phyloP scores from a whole-genome alignment of 2,113 vertebrate species.

The Octodon degus region DNA sequence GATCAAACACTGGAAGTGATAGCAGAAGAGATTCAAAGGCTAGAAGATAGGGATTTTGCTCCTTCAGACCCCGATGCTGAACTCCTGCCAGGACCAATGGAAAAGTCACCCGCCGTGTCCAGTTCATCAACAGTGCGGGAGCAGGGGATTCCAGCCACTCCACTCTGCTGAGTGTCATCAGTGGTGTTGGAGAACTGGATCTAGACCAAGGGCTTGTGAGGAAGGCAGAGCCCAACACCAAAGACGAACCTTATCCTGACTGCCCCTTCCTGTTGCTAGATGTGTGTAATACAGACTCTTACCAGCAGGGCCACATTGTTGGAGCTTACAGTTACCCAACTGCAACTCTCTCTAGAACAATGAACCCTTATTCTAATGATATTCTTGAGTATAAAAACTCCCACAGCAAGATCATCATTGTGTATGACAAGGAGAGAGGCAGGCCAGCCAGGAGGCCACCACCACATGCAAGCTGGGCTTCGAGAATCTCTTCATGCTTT shows the following conservation, averaged over 20 bases:
- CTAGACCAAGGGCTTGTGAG: constrained; percentile 85
- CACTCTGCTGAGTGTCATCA: constrained; percentile 94
- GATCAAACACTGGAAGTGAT: too few species aligned
- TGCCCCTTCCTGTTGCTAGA: constrained; percentile 98
- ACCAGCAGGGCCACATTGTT: constrained; percentile 93
- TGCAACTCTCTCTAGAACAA: constrained; percentile 91
- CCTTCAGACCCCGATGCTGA: constrained; percentile 83
- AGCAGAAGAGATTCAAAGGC: too few species aligned
- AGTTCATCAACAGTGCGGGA: constrained; percentile 79
- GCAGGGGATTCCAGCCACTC: constrained; percentile 85
- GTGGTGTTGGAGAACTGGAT: constrained; percentile 95
- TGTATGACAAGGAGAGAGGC: constrained; percentile 96
- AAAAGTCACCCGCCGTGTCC: constrained; percentile 71
- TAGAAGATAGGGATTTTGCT: constrained; percentile 84
- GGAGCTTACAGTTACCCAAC: constrained; percentile 94
- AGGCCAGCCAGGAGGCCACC: constrained; percentile 94
- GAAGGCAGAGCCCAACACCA: constrained; percentile 52
- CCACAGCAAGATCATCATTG: constrained; percentile 94
- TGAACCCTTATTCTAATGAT: constrained; percentile 94
- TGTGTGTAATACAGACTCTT: constrained; percentile 92
- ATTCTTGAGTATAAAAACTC: constrained; percentile 96
- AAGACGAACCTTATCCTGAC: constrained; percentile 90
- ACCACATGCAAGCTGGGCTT: constrained; percentile 96
- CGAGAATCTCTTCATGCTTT: constrained; percentile 97
- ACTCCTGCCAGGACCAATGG: constrained; percentile 80